Base-by-base conservation (phyloP, 2,797 vertebrate genomes). In the Hydrocynus forskahlii region DNA sequence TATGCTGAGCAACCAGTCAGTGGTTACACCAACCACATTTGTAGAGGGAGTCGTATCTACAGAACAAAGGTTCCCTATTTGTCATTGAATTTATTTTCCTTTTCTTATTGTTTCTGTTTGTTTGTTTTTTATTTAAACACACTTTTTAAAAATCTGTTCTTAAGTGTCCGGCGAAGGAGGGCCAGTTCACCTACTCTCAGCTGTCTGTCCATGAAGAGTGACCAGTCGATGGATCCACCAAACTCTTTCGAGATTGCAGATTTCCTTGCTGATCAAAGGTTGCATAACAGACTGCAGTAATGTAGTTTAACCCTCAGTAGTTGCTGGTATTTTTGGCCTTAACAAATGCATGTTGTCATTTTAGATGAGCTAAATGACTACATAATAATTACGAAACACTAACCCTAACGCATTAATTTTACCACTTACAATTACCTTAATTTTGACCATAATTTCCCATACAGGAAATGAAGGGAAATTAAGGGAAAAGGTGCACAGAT, bases 131-230 rank as follows among this genome's bases (percentile, higher is more conserved):
- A 7, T 2, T 17, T 35, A 43, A 67, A n/a, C 38, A 14, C 4
- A 25, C n/a, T 66, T 25, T 21, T 29, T 29, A 29, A n/a, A n/a
- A n/a, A 23, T 52, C 16, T 75, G 12, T 60, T 55, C 19, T 70
- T 21, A 69, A 79, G 73, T 73, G 7, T 74, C 2, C 23, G 21
- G 19, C 43, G 13, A 17, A 72, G 79, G 25, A 79, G 67, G 29
- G 25, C 74, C 5, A 29, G 13, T 52, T 76, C 60, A 1, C 78
- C 68, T 45, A 38, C 40, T 12, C n/a, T 35, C 60, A 77, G 76
- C 62, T 45, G 5, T 73, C 45, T 81, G 45, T 85, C 81, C 60
- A 40, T 75, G 76, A 76, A 9, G 75, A 78, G 68, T 16, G 76
- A 67, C 9, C 55, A 43, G 50, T 82, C 81, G 50, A 77, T 59